phyloP scores from a whole-genome alignment of 1,140 invertebrate genomes.

The Thalassaphorura encarpata region DNA sequence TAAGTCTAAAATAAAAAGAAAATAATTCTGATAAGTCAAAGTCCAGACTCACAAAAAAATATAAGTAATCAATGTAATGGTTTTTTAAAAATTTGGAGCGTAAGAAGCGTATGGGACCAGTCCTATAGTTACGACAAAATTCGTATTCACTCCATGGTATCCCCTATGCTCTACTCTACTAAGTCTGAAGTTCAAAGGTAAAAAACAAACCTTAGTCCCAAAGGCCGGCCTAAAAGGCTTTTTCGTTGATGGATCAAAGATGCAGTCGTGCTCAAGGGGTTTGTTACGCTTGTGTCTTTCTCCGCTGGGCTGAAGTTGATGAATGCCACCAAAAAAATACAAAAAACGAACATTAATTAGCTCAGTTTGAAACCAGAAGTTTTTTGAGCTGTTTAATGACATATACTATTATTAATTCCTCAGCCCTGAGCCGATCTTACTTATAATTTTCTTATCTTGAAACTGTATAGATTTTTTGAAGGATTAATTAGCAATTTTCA shows the following conservation, averaged over 20 bases:
- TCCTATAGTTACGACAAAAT: not conserved
- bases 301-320: conserved; percentile 25
- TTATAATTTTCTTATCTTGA: too few species aligned
- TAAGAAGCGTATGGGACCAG: not conserved
- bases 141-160: not conserved
- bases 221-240: conserved; percentile 30
- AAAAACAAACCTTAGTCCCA: conserved; percentile 25
- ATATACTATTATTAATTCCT: too few species aligned
- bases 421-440: too few species aligned
- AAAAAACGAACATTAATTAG: too few species aligned
- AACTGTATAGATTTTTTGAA: too few species aligned
- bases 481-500: too few species aligned
- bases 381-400: too few species aligned
- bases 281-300: conserved; percentile 25
- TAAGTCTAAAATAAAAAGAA: not conserved
- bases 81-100: not conserved
- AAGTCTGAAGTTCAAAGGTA: conserved; percentile 2
- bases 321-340: not conserved
- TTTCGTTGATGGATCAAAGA: conserved; percentile 31
- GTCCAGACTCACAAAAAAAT: not conserved
- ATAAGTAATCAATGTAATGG: not conserved
- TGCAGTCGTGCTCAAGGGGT: conserved; percentile 14
- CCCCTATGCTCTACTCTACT: not conserved
- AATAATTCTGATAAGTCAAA: not conserved
- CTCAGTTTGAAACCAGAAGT: too few species aligned